A percentile compares a stretch with the other conserved stretches of the same genome.
These are phyloP conservation scores for Listrodromus nycthemerus DNA, from an alignment of 2,888 invertebrate species.

Conservation along the genomic window DNA sequence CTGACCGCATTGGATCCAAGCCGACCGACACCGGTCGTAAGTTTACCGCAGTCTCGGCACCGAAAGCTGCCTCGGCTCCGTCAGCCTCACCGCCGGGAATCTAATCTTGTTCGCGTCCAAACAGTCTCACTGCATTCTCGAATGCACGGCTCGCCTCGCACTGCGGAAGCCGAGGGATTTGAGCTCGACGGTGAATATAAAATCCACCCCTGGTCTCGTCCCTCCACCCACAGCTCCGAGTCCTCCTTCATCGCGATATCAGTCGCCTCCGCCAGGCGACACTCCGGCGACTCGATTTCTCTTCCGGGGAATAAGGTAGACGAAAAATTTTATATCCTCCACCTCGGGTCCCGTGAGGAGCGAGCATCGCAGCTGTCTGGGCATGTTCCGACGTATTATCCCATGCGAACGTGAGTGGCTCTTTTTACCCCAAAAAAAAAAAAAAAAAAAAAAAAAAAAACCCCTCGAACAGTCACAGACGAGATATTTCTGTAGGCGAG, in stretches of 20 bases:
- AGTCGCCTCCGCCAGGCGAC: slow-evolving; percentile 25
- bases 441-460: neutral
- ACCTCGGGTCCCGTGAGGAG: neutral
- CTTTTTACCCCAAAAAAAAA: neutral
- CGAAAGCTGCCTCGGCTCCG: neutral
- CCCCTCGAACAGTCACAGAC: neutral
- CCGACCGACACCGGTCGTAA: neutral
- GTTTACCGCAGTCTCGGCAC: neutral
- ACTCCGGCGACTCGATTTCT: slow-evolving; percentile 47
- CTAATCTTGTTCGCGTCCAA: slow-evolving; percentile 1
- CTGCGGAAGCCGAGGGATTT: slow-evolving; percentile 5
- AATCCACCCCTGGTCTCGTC: slow-evolving; percentile 20
- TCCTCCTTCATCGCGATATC: slow-evolving; percentile 22
- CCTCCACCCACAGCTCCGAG: neutral
- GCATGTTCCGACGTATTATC: neutral
- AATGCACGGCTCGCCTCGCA: slow-evolving; percentile 5
- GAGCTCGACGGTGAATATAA: slow-evolving; percentile 30
- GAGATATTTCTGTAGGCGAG: neutral
- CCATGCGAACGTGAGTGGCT: neutral
- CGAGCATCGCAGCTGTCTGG: neutral
- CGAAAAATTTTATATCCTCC: slow-evolving; percentile 23
- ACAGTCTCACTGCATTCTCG: slow-evolving; percentile 6
- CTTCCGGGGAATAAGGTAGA: slow-evolving; percentile 44
- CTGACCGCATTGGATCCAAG: neutral
- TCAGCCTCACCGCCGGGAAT: neutral